Evolutionary conservation across 1,140 invertebrate species (phyloP).

Genomic region (Amphibalanus amphitrite): DNA sequence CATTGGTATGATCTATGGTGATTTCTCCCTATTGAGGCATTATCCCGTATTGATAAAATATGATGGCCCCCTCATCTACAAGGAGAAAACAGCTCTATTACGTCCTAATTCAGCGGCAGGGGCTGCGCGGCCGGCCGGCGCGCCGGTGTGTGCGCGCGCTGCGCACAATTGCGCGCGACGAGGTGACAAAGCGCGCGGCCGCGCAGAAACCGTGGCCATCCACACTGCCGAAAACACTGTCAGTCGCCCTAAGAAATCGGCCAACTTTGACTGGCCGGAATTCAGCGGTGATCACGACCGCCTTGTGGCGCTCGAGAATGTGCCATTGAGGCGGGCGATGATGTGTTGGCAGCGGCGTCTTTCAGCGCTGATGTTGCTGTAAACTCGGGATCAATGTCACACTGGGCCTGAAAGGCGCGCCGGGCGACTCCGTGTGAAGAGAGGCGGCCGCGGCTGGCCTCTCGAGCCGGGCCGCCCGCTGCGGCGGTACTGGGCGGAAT

Average conservation of each 20-base stretch:
- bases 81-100: conserved; percentile 1
- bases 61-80: neutral
- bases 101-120: neutral
- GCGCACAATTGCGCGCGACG: neutral
- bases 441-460: neutral
- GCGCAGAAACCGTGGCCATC: neutral
- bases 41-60: conserved; percentile 1
- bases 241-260: neutral
- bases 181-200: neutral
- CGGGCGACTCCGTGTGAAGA: neutral
- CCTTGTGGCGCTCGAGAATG: neutral
- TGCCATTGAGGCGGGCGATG: neutral
- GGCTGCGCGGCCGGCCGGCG: no score
- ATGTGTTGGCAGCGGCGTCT: neutral
- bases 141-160: no score
- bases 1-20: neutral
- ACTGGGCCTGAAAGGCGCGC: neutral
- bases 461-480: no score
- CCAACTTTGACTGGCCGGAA: neutral
- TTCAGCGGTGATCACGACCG: neutral
- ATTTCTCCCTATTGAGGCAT: neutral
- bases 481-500: no score
- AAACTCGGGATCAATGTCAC: neutral
- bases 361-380: neutral
- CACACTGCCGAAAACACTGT: neutral